Base-by-base conservation (phyloP, 1,140 invertebrate genomes). In the Camponotus pennsylvanicus region DNA sequence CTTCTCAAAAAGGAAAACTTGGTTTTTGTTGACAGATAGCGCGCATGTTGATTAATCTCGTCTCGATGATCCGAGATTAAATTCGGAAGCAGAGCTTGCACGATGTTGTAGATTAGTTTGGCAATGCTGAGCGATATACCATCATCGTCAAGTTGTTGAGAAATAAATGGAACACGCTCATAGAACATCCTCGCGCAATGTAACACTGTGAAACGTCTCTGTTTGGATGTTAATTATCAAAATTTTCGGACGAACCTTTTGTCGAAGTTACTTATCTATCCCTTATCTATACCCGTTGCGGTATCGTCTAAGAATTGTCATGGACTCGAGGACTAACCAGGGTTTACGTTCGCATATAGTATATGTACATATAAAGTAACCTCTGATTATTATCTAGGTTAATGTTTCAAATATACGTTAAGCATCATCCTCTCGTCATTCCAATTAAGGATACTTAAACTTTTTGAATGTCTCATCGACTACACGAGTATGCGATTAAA, bases 301-400 rank as follows among this genome's bases (percentile, higher is more conserved):
- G 75, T 85, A 79, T 79, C 83, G 49, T 79, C 71, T 73, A 77
- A 89, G 57, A 77, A 71, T 42, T 86, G 66, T 87, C 87, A 93
- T 85, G 88, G 92, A 93, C 92, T 95, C 92, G 92, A 93, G 95
- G 94, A 95, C 93, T 94, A 95, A 95, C 93, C 95, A 95, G 95
- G 95, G 95, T 95, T 95, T 94, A 93, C 86, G 90, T 94, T 93
- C 90, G 89, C 79, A 63, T 92, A 90, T 92, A 91, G 55, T 66
- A 52, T 88, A 90, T 93, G 92, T 94, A 94, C 91, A 93, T 94
- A 94, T 86, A 89, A 32, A 88, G 69, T 80, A 79, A 75, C 67
- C 78, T 88, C 87, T 87, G 80, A 88, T 76, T 90, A 90, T 85
- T 75, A 82, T 52, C 63, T 89, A 90, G 89, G 70, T 82, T 90